A percentile compares a stretch with the other conserved stretches of the same genome.
Conservation (phyloP, 2,888 invertebrate species). For the Ectemnius cavifrons region DNA sequence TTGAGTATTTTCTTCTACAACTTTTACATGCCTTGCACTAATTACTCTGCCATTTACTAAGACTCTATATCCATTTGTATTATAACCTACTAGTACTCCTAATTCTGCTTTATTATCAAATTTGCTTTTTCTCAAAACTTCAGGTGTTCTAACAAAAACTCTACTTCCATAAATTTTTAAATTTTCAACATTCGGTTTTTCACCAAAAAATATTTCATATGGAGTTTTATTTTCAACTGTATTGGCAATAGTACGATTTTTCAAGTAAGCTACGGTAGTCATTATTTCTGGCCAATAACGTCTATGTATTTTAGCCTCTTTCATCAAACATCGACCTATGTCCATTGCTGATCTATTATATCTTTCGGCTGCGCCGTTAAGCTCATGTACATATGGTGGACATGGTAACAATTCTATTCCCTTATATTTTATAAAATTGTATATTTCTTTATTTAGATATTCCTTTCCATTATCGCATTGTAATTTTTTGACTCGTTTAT, state of each 20-base stretch:
- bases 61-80: background rate
- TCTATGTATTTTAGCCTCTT: constrained; percentile 20
- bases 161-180: background rate
- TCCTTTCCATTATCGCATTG: background rate
- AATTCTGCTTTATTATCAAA: background rate
- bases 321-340: constrained; percentile 8
- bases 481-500: constrained; percentile 1
- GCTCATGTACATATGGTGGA: background rate
- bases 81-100: background rate
- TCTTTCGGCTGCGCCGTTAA: background rate
- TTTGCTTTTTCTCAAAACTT: background rate
- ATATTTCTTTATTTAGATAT: background rate
- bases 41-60: constrained; percentile 1
- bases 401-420: constrained; percentile 3
- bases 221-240: background rate
- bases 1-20: background rate
- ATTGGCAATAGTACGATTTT: constrained; percentile 29
- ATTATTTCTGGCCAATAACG: constrained; percentile 34
- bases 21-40: background rate
- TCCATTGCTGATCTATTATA: constrained; percentile 18
- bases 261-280: constrained; percentile 37
- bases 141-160: background rate
- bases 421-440: background rate
- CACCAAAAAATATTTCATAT: constrained; percentile 1
- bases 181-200: background rate